Evolutionary conservation across 64 coral and sea anemone genomes (phyloP), one percentile per base, ranked within the genome.

Genomic region (Orbicella faveolata): DNA sequence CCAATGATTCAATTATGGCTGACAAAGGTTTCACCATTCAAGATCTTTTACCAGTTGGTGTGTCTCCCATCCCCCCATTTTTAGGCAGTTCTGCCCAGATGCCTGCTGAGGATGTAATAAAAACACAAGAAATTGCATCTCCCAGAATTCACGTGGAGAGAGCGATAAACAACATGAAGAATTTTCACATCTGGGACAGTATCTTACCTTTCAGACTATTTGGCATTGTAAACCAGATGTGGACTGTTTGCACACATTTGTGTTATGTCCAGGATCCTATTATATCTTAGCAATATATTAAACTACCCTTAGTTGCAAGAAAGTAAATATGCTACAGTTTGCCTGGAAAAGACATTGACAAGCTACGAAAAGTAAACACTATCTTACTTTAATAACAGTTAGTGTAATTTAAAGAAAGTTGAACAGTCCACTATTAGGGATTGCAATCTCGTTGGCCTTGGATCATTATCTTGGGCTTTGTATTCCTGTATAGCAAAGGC

Each of bases 91-190:
- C 63, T 36, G 15, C 36, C 9, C 83, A 86, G 64, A 86, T 86
- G 83, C 63, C 83, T 67, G 83, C 83, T 67, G 83, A 70, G 35
- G 34, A 86, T 80, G 78, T 80, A 55, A 3, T 80, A 21, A 80
- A 80, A 54, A 80, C 78, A 14, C 78, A 53, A 80, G 51, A 80
- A 20, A 80, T 80, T 80, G 51, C 78, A 13, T 52, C 37, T 53
- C 78, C 55, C 78, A 54, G 34, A 48, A 69, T 85, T 21, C 82
- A 85, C 39, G 64, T 85, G 89, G 20, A 48, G 44, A 48, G 7
- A 48, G 44, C 44, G 5, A 48, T 48, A 48, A 41, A 41, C 39
- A 41, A 48, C 0, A 2, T 48, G 44, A 48, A 48, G 44, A 48
- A 48, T 48, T 41, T 41, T 41, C 2, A 41, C 39, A 41, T 41